These are phyloP conservation scores for Scaptodrosophila lebanonensis DNA, from an alignment of 1,140 invertebrate genomes.

Conservation along the genomic window DNA sequence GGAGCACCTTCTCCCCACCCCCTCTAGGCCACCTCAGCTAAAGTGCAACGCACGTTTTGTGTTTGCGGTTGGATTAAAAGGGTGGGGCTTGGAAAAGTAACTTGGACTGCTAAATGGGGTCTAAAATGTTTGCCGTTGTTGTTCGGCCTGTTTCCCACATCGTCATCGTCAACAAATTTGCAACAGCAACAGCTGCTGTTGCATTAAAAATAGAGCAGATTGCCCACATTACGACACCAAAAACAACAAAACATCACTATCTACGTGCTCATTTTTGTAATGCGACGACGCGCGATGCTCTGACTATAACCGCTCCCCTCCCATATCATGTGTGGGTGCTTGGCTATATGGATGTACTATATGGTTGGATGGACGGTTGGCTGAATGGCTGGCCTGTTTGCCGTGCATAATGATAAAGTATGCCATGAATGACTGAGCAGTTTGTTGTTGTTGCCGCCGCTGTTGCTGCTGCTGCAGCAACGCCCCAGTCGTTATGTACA, in stretches of 20 bases:
- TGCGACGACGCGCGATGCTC: constrained; percentile 18
- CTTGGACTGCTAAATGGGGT: constrained; percentile 10
- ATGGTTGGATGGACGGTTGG: background rate
- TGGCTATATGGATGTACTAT: too few relatives aligned
- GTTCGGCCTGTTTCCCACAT: too few relatives aligned
- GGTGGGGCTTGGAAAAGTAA: constrained; percentile 12
- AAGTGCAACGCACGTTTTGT: constrained; percentile 12
- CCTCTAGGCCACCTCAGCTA: background rate
- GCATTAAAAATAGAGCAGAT: constrained; percentile 68
- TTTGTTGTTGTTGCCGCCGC: constrained; percentile 38
- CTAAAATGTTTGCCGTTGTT: too few relatives aligned
- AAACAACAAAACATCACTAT: constrained; percentile 35
- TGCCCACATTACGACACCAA: constrained; percentile 62
- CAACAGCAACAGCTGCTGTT: constrained; percentile 35
- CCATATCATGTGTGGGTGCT: background rate
- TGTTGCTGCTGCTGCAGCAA: constrained; percentile 25
- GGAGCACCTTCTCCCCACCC: too few relatives aligned
- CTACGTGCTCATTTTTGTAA: constrained; percentile 19
- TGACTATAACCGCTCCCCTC: constrained; percentile 56
- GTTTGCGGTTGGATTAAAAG: constrained; percentile 18
- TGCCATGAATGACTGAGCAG: constrained; percentile 71
- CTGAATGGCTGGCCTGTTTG: too few relatives aligned
- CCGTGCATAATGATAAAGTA: constrained; percentile 56
- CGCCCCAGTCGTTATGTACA: constrained; percentile 14
- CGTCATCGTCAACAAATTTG: constrained; percentile 10